phyloP scores from a whole-genome alignment of 2,113 vertebrate species.

The Percopsis transmontana region DNA sequence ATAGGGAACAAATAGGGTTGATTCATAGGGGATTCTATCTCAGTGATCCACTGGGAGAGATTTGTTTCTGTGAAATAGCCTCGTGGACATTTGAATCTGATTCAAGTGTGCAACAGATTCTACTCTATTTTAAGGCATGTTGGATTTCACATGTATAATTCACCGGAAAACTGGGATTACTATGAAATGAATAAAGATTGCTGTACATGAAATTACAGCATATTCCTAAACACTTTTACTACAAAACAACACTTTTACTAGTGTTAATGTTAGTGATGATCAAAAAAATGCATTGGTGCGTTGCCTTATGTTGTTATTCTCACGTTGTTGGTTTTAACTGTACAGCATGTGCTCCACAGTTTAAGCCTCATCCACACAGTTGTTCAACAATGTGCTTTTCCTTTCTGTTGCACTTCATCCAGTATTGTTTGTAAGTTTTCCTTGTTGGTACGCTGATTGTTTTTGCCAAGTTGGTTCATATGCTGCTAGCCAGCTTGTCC shows the following conservation, averaged over 20 bases:
- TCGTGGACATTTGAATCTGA: not conserved
- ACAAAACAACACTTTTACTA: not conserved
- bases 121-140: no score
- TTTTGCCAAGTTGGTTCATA: slow-evolving; percentile 61
- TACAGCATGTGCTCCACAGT: slow-evolving; percentile 11
- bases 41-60: not conserved
- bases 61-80: not conserved
- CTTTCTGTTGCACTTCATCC: slow-evolving; percentile 45
- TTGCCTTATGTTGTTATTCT: slow-evolving; percentile 14
- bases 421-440: slow-evolving; percentile 52
- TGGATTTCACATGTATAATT: no score
- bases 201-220: no score
- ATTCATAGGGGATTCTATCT: not conserved
- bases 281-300: not conserved
- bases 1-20: slow-evolving; percentile 15
- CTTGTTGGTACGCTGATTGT: slow-evolving; percentile 30
- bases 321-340: slow-evolving; percentile 25
- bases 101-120: no score
- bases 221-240: no score
- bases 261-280: not conserved
- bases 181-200: no score
- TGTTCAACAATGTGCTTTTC: slow-evolving; percentile 42
- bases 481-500: slow-evolving; percentile 40
- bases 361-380: slow-evolving; percentile 29
- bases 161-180: no score